A percentile compares a stretch with the other conserved stretches of the same genome.
Evolutionary conservation across 1,140 invertebrate species (phyloP).

Genomic region (Drosophila chauvacae): DNA sequence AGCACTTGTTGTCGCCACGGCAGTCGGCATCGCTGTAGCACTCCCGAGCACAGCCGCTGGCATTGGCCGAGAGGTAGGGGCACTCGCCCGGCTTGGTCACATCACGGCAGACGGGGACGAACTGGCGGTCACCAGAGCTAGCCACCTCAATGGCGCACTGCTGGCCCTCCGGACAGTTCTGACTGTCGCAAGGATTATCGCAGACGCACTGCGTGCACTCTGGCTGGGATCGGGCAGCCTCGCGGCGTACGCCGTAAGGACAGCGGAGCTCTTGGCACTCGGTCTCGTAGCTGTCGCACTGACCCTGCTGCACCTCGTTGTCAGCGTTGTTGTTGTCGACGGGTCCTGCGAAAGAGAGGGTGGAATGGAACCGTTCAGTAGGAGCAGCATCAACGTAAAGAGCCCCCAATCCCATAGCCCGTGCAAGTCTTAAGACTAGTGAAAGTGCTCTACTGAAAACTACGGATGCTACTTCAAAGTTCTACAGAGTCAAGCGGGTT

Average conservation of each 20-base stretch:
- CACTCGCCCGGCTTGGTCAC: slow-evolving; percentile 91
- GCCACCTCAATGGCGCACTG: slow-evolving; percentile 88
- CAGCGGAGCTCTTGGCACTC: slow-evolving; percentile 88
- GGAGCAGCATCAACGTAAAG: fast-evolving
- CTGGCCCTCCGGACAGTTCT: slow-evolving; percentile 87
- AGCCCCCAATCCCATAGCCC: slow-evolving; percentile 21
- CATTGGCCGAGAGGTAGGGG: slow-evolving; percentile 86
- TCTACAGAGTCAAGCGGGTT: slow-evolving; percentile 54
- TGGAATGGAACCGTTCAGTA: background rate
- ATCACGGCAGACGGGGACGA: slow-evolving; percentile 87
- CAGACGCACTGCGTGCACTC: slow-evolving; percentile 92
- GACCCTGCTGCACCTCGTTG: slow-evolving; percentile 61
- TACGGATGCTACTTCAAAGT: slow-evolving; percentile 44
- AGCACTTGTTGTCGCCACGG: slow-evolving; percentile 91
- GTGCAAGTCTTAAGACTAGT: slow-evolving; percentile 65
- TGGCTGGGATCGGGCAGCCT: slow-evolving; percentile 86
- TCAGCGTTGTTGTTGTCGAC: slow-evolving; percentile 46
- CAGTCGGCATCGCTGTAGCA: slow-evolving; percentile 94
- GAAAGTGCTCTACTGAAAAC: slow-evolving; percentile 54
- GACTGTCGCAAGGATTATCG: slow-evolving; percentile 89
- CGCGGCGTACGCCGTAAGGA: slow-evolving; percentile 91
- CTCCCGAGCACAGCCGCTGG: slow-evolving; percentile 87
- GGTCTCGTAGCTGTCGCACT: slow-evolving; percentile 86
- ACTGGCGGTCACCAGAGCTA: slow-evolving; percentile 84
- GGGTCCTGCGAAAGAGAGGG: slow-evolving; percentile 33